Percentiles rank a stretch among this genome's conserved stretches.
Evolutionary conservation across 2,888 invertebrate species (phyloP).

Genomic region (Pteria penguin): DNA sequence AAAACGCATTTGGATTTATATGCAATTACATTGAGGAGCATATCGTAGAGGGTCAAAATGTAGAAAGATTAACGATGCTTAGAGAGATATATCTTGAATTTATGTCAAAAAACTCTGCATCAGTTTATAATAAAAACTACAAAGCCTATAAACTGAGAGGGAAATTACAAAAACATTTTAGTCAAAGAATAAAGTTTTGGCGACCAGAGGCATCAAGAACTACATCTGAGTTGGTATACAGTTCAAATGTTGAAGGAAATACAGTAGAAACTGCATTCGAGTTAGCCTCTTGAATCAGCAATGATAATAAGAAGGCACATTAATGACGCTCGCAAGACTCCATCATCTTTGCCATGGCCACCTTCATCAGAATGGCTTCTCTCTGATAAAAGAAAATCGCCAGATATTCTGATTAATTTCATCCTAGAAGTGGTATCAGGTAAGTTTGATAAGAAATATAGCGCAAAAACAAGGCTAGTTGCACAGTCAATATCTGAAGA

Average conservation of each 20-base stretch:
- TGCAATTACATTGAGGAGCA: neutral
- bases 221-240: conserved; percentile 39
- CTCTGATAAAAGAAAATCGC: conserved; percentile 13
- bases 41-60: neutral
- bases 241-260: conserved; percentile 30
- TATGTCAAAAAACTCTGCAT: conserved; percentile 13
- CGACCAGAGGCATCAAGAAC: conserved; percentile 17
- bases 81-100: too few species aligned
- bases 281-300: conserved; percentile 37
- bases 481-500: too few species aligned
- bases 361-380: conserved; percentile 5
- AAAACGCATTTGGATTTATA: neutral
- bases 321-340: neutral
- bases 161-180: conserved; percentile 32
- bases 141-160: conserved; percentile 48
- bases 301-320: conserved; percentile 38
- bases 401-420: conserved; percentile 13
- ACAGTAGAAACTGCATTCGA: conserved; percentile 49
- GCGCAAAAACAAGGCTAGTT: too few species aligned
- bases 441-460: too few species aligned
- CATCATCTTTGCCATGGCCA: conserved; percentile 27
- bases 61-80: conserved; percentile 34
- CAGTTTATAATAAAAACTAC: conserved; percentile 39
- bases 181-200: conserved; percentile 37
- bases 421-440: neutral